Percentiles rank a stretch among this genome's conserved stretches.
phyloP scores from a whole-genome alignment of 2,113 vertebrate genomes.

The Archocentrus centrarchus region DNA sequence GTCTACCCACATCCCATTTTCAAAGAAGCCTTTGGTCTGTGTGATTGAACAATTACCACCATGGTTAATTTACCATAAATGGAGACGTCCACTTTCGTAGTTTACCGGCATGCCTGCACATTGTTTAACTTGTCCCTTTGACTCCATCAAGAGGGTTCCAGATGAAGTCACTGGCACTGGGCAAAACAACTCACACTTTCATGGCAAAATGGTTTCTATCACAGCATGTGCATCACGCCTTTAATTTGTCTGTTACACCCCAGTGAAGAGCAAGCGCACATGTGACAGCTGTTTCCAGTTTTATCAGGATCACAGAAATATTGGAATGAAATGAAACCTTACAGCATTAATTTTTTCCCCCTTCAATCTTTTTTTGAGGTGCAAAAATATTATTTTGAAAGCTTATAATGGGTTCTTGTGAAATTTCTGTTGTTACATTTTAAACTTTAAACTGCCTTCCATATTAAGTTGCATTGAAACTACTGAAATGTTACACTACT shows the following conservation, averaged over 20 bases:
- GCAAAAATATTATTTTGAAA: constrained; percentile 57
- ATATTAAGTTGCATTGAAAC: constrained; percentile 16
- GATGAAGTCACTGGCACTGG: constrained; percentile 67
- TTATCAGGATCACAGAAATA: constrained; percentile 62
- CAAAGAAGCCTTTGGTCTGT: constrained; percentile 61
- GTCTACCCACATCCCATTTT: constrained; percentile 60
- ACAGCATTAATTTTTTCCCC: constrained; percentile 30
- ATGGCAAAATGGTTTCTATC: constrained; percentile 79
- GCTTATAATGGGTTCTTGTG: constrained; percentile 63
- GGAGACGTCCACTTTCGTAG: constrained; percentile 49
- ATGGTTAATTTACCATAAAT: constrained; percentile 74
- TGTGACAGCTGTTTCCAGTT: constrained; percentile 60
- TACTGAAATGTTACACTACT: constrained; percentile 19
- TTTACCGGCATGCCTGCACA: constrained; percentile 54
- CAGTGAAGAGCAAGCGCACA: constrained; percentile 58
- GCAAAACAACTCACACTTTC: constrained; percentile 81
- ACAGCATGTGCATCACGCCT: constrained; percentile 65
- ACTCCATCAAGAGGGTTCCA: constrained; percentile 69
- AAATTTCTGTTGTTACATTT: constrained; percentile 46
- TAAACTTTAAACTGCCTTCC: constrained; percentile 26
- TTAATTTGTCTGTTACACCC: constrained; percentile 69
- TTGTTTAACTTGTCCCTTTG: constrained; percentile 59
- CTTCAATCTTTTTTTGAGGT: constrained; percentile 39
- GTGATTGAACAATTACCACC: constrained; percentile 81
- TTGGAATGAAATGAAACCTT: constrained; percentile 60